Conservation (phyloP, 1,140 invertebrate genomes). For the Pectinophora gossypiella region DNA sequence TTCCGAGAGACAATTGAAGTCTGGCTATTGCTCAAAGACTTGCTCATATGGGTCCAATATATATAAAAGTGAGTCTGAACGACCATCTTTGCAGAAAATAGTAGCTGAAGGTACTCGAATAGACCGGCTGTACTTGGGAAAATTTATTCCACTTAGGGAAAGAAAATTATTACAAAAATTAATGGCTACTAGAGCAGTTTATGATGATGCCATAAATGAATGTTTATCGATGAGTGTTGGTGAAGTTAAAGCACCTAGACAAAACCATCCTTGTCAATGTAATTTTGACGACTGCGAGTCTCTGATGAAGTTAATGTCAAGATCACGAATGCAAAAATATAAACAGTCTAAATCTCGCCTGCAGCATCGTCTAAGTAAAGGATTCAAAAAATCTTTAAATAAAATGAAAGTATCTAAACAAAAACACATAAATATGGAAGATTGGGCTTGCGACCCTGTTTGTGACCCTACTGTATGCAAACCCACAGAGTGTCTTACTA, state of each 20-base stretch:
- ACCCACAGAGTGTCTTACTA: no score
- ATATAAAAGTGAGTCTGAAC: slow-evolving; percentile 29
- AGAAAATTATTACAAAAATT: slow-evolving; percentile 36
- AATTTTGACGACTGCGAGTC: background rate
- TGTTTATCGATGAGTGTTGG: no score
- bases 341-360: background rate
- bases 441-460: no score
- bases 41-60: no score
- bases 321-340: background rate
- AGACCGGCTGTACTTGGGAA: slow-evolving; percentile 31
- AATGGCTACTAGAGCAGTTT: slow-evolving; percentile 39
- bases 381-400: background rate
- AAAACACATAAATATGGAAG: background rate
- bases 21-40: no score
- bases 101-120: slow-evolving; percentile 28
- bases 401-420: background rate
- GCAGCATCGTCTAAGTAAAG: background rate
- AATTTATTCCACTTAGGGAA: slow-evolving; percentile 39
- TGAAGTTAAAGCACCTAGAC: no score
- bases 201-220: slow-evolving; percentile 31
- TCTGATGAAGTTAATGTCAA: background rate
- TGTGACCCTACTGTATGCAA: no score
- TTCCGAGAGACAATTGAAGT: no score
- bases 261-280: background rate
- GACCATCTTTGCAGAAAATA: slow-evolving; percentile 22